These are phyloP conservation scores for Bombus confusus DNA, from an alignment of 1,140 invertebrate genomes.

Conservation along the genomic window DNA sequence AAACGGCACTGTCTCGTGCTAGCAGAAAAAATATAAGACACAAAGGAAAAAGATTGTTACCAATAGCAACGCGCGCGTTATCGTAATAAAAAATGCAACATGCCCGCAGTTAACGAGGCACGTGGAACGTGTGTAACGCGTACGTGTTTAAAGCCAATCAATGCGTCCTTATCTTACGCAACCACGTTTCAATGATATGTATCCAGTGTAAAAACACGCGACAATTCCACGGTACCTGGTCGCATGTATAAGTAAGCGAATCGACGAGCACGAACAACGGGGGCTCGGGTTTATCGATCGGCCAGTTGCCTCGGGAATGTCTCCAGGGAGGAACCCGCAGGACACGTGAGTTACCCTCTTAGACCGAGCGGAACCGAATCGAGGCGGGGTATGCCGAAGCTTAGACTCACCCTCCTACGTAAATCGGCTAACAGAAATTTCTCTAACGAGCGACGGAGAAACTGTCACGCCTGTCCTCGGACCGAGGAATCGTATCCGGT, in stretches of 20 bases:
- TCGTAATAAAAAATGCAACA: constrained; percentile 12
- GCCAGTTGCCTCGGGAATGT: constrained; percentile 49
- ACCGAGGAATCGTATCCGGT: background rate
- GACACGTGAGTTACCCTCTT: constrained; percentile 58
- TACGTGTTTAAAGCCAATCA: constrained; percentile 33
- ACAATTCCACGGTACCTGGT: constrained; percentile 44
- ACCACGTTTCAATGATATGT: constrained; percentile 43
- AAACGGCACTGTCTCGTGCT: too few species aligned
- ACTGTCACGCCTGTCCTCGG: background rate
- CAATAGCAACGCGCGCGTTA: background rate
- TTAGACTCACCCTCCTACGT: background rate
- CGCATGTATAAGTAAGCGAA: constrained; percentile 25
- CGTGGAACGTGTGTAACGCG: background rate
- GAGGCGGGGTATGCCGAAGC: constrained; percentile 8
- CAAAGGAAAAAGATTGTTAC: too few species aligned
- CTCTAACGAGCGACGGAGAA: constrained; percentile 1
- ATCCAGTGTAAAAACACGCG: constrained; percentile 46
- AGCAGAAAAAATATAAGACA: too few species aligned
- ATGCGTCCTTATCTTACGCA: constrained; percentile 49
- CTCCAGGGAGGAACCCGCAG: constrained; percentile 58
- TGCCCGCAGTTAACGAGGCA: background rate
- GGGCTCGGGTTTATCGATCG: constrained; percentile 57
- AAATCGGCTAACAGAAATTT: constrained; percentile 15
- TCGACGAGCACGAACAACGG: background rate
- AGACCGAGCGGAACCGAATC: constrained; percentile 46